Percentiles rank a stretch among this genome's conserved stretches.
Conservation (phyloP, 1,140 invertebrate species). For the Orius laevigatus region DNA sequence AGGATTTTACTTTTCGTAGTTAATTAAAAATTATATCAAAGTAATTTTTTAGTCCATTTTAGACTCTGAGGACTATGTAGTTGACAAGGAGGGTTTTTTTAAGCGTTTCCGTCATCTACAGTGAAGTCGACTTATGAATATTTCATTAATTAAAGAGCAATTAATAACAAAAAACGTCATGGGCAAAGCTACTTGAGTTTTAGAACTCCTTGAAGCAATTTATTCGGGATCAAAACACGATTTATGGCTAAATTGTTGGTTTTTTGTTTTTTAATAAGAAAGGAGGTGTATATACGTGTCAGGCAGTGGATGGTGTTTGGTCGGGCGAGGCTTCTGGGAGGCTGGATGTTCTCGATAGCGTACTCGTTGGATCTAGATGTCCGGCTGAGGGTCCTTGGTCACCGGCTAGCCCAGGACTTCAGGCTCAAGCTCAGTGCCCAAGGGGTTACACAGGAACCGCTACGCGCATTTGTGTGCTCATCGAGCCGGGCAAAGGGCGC, state of each 20-base stretch:
- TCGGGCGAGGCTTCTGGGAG: constrained; percentile 2
- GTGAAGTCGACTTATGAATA: constrained; percentile 11
- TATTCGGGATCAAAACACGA: constrained; percentile 28
- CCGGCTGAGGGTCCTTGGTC: constrained; percentile 31
- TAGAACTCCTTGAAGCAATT: constrained; percentile 35
- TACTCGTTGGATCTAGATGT: constrained; percentile 3
- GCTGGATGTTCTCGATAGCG: constrained; percentile 10
- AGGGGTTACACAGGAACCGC: constrained; percentile 25
- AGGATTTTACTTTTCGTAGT: constrained; percentile 3
- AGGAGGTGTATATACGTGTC: constrained; percentile 8
- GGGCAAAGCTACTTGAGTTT: too few relatives aligned
- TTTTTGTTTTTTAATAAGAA: constrained; percentile 8
- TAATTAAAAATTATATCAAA: constrained; percentile 5
- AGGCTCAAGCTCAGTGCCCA: constrained; percentile 41
- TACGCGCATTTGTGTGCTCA: constrained; percentile 18
- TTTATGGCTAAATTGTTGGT: too few relatives aligned
- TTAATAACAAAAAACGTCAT: too few relatives aligned
- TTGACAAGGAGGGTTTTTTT: not conserved
- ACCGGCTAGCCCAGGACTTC: constrained; percentile 40
- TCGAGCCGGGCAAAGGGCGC: constrained; percentile 31
- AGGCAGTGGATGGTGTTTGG: constrained; percentile 10
- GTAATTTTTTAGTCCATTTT: not conserved
- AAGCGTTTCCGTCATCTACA: constrained; percentile 5
- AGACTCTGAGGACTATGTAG: not conserved
- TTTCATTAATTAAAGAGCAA: too few relatives aligned